Percentiles rank a stretch among this genome's conserved stretches.
These are phyloP conservation scores for Chironomus striatipennis DNA, from an alignment of 1,140 invertebrate genomes.

Conservation along the genomic window DNA sequence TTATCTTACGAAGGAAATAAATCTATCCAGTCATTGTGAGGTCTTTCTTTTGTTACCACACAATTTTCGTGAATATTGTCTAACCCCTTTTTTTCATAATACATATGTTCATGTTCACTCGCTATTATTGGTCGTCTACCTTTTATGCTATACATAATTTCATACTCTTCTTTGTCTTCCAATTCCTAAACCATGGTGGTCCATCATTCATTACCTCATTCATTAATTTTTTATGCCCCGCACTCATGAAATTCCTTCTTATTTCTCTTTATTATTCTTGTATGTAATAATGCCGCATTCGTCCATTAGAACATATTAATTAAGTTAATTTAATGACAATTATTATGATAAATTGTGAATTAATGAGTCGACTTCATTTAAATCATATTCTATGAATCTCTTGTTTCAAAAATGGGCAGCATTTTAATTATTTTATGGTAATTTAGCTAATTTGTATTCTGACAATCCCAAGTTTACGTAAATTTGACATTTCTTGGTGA, in stretches of 20 bases:
- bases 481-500: background rate
- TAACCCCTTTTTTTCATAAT: background rate
- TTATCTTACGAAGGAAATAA: background rate
- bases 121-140: background rate
- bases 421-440: background rate
- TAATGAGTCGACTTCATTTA: background rate
- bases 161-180: background rate
- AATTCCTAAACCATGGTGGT: background rate
- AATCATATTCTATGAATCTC: background rate
- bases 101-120: background rate
- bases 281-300: background rate
- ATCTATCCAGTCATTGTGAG: background rate
- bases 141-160: background rate
- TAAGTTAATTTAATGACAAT: constrained; percentile 22
- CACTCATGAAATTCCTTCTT: too few species aligned
- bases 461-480: background rate
- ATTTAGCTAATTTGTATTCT: background rate
- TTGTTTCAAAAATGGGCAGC: background rate
- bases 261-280: background rate
- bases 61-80: background rate
- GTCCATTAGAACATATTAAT: background rate
- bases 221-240: background rate
- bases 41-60: background rate
- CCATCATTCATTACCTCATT: constrained; percentile 5
- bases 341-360: constrained; percentile 19